Conservation (phyloP, 2,113 vertebrate species). For the Pteropus alecto region DNA sequence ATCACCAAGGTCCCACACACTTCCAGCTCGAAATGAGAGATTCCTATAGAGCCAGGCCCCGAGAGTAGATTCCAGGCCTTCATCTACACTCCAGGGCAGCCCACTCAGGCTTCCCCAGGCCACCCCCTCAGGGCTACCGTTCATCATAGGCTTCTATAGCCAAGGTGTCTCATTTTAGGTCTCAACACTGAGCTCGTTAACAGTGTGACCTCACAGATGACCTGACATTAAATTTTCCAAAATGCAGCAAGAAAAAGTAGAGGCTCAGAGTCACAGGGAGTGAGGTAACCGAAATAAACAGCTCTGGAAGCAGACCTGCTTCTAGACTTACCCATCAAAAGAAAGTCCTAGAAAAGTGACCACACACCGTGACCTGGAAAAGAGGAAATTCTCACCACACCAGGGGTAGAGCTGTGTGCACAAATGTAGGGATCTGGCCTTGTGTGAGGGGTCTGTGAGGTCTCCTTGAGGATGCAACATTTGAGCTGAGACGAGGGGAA, state of each 20-base stretch:
- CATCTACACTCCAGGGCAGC: background rate
- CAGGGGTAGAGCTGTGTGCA: accelerated
- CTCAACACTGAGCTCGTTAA: constrained; percentile 12
- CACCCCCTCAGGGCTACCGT: no score
- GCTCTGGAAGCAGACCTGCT: no score
- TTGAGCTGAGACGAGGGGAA: background rate
- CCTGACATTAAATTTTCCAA: constrained; percentile 30
- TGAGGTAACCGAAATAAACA: background rate
- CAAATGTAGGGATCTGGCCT: background rate
- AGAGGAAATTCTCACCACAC: background rate
- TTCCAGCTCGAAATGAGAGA: background rate
- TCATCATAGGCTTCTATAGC: background rate
- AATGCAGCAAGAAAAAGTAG: background rate
- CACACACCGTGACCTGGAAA: background rate
- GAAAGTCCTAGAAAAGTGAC: background rate
- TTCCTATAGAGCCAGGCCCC: background rate
- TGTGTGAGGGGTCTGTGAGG: background rate
- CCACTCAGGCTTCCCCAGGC: background rate
- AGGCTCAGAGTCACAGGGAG: background rate
- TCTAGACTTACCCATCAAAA: background rate
- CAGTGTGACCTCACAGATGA: background rate
- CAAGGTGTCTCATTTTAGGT: background rate
- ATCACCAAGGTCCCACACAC: background rate
- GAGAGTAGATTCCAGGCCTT: background rate
- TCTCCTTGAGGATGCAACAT: background rate